phyloP scores from a whole-genome alignment of 2,797 vertebrate species.

The Sebastes taczanowskii region DNA sequence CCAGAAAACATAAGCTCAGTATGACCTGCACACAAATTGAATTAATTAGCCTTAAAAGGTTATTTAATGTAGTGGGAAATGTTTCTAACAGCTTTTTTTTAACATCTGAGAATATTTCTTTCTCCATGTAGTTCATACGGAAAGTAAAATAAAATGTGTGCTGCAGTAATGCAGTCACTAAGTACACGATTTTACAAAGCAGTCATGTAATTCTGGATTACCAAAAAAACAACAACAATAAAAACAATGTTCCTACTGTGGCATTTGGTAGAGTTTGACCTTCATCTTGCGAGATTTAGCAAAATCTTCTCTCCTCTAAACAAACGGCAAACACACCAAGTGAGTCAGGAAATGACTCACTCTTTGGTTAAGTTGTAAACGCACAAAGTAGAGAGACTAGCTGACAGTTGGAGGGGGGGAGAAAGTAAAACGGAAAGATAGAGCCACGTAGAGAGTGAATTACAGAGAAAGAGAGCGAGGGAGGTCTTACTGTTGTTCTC shows the following conservation, averaged over 20 bases:
- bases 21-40: neutral
- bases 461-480: neutral
- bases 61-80: neutral
- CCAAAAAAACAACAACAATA: neutral
- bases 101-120: neutral
- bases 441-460: neutral
- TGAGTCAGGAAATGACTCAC: conserved; percentile 60
- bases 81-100: too few species aligned
- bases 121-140: neutral
- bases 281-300: conserved; percentile 10
- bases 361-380: conserved; percentile 21
- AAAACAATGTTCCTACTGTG: neutral
- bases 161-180: neutral
- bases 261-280: neutral
- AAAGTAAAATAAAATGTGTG: neutral
- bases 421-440: conserved; percentile 25
- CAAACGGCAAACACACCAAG: conserved; percentile 11
- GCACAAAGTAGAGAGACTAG: neutral
- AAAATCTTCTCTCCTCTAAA: conserved; percentile 18
- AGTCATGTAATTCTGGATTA: neutral
- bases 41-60: neutral
- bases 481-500: conserved; percentile 81
- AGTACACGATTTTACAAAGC: neutral
- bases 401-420: conserved; percentile 19
- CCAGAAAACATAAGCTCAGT: neutral